Evolutionary conservation across 1,140 invertebrate species (phyloP).

Genomic region (Nautilus pompilius): DNA sequence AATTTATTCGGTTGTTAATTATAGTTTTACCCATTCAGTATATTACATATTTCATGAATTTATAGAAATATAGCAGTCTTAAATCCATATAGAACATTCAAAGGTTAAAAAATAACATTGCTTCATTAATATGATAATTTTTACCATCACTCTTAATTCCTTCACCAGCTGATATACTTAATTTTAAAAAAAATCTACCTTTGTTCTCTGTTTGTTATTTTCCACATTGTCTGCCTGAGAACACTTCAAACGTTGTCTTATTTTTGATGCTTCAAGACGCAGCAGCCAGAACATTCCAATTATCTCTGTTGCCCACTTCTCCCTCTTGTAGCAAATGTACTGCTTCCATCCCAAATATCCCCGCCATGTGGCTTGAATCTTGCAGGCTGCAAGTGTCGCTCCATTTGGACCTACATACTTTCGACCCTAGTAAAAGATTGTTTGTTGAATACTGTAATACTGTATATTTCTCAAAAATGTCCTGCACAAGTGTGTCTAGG

Average conservation of each 20-base stretch:
- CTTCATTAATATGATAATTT: no score
- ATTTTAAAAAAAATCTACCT: constrained; percentile 25
- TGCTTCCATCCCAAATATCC: constrained; percentile 40
- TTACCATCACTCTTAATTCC: no score
- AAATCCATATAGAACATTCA: no score
- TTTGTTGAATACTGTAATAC: no score
- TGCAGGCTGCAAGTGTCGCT: constrained; percentile 40
- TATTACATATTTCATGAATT: no score
- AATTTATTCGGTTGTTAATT: no score
- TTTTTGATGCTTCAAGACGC: constrained; percentile 51
- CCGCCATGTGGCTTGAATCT: constrained; percentile 49
- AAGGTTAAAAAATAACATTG: no score
- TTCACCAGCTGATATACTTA: no score
- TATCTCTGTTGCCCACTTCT: constrained; percentile 56
- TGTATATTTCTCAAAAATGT: no score
- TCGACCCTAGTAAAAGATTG: constrained; percentile 36
- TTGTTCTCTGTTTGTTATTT: constrained; percentile 38
- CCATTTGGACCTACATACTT: constrained; percentile 43
- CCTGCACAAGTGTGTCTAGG: no score
- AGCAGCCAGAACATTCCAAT: constrained; percentile 56
- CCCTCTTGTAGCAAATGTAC: constrained; percentile 50
- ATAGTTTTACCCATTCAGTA: no score
- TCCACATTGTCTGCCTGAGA: constrained; percentile 44
- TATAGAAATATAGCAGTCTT: no score
- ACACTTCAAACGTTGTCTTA: constrained; percentile 42